Evolutionary conservation across 2,888 invertebrate genomes (phyloP), one percentile per base, ranked within the genome.

Genomic region (Pseudeuparius sepicola): DNA sequence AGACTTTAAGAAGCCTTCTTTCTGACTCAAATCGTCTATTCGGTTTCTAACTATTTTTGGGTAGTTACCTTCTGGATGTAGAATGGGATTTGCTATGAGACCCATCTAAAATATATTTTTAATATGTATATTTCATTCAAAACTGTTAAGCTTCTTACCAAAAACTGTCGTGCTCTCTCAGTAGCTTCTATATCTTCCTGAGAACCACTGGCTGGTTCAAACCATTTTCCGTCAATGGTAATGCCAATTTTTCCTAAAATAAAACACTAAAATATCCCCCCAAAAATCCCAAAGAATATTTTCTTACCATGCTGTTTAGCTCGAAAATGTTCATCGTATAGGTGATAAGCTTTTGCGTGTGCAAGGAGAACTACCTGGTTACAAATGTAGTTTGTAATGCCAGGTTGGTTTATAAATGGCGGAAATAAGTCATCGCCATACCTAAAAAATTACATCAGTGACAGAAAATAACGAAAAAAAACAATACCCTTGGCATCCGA

Each of bases 281-380:
- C n/a, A n/a, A n/a, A n/a, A n/a, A n/a, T n/a, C n/a, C n/a, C n/a
- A n/a, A n/a, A n/a, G n/a, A n/a, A n/a, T n/a, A n/a, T n/a, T n/a
- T n/a, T n/a, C n/a, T n/a, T 36, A 62, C 75, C 75, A 38, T 70
- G 63, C 51, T 76, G 75, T 2, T 42, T 48, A 1, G 61, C 46
- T 31, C 69, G 64, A 56, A 72, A 80, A 9, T 67, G 64, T 2
- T 66, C 59, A 29, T 76, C 65, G 53, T 80, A 80, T 23, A 77
- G 52, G 39, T 71, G 68, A 55, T 75, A 82, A 1, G 70, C 69
- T 47, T 67, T 71, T 2, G 75, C 78, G 48, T 84, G 83, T 1
- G 81, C 72, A 45, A 74, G 66, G n/a, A 83, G 59, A 26, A 75
- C 57, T 27, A 70, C 74, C 48, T 79, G 74, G 33, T 69, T 70